Evolutionary conservation across 64 coral and sea anemone species (phyloP).

Genomic region (Catalaphyllia jardinei): DNA sequence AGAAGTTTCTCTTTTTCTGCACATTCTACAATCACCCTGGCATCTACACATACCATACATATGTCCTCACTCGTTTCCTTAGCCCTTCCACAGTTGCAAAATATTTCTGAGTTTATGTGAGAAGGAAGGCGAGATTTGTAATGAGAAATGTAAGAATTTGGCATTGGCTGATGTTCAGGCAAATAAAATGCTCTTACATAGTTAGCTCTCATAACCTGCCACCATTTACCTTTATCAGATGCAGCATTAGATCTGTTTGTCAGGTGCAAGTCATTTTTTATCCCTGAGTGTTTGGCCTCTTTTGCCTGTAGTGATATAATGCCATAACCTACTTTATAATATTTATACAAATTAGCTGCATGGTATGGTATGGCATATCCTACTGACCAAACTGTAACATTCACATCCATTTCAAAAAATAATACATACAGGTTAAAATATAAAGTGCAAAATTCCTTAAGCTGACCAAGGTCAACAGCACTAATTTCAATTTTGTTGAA

Average conservation of each 20-base stretch:
- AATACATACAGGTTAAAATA: no score
- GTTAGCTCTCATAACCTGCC: slow-evolving; percentile 54
- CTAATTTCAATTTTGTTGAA: no score
- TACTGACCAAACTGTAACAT: background rate
- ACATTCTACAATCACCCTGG: slow-evolving; percentile 6
- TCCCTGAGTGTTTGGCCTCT: slow-evolving; percentile 42
- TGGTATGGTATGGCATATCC: slow-evolving; percentile 1
- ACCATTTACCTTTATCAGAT: slow-evolving; percentile 45
- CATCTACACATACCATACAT: slow-evolving; percentile 17
- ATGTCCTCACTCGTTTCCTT: background rate
- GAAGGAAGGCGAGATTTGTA: slow-evolving; percentile 30
- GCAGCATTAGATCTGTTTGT: slow-evolving; percentile 34
- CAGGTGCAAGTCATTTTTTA: slow-evolving; percentile 45
- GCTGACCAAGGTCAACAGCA: no score
- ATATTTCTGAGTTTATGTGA: background rate
- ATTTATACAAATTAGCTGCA: slow-evolving; percentile 7
- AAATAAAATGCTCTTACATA: slow-evolving; percentile 63
- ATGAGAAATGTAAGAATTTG: no score
- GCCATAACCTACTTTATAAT: slow-evolving; percentile 2
- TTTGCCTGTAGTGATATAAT: slow-evolving; percentile 38
- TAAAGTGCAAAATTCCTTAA: no score
- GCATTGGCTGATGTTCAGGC: slow-evolving; percentile 52
- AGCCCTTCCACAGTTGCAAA: slow-evolving; percentile 39
- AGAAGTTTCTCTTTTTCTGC: slow-evolving; percentile 2
- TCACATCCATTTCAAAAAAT: background rate